Percentiles rank a stretch among this genome's conserved stretches.
phyloP scores from a whole-genome alignment of 2,888 invertebrate genomes.

The Odontocolon sp. region DNA sequence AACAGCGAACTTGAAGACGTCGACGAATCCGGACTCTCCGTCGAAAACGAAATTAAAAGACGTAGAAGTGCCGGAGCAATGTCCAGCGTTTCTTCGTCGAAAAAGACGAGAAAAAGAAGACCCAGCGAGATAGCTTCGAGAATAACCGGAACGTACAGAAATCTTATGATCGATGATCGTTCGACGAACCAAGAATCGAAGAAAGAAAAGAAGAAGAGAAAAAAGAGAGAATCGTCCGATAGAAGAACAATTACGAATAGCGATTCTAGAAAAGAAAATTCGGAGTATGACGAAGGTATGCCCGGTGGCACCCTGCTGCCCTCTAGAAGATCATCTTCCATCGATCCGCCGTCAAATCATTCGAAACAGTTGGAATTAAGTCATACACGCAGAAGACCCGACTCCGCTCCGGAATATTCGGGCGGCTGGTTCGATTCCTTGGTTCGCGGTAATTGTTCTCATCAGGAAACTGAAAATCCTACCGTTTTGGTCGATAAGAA shows the following conservation, averaged over 20 bases:
- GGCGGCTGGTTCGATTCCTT: slow-evolving; percentile 57
- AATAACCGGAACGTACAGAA: slow-evolving; percentile 83
- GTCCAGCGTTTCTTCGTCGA: slow-evolving; percentile 61
- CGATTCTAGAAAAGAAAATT: slow-evolving; percentile 51
- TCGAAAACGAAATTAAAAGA: slow-evolving; percentile 64
- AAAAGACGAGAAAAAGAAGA: slow-evolving; percentile 84
- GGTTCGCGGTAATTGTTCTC: background rate
- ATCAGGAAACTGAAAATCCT: too few species aligned
- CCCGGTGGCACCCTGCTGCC: slow-evolving; percentile 60
- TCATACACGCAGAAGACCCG: slow-evolving; percentile 63
- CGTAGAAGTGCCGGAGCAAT: slow-evolving; percentile 60
- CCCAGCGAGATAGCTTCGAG: slow-evolving; percentile 86
- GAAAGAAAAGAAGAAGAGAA: slow-evolving; percentile 81
- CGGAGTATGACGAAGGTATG: slow-evolving; percentile 57
- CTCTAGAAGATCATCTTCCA: slow-evolving; percentile 71
- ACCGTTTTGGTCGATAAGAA: slow-evolving; percentile 4
- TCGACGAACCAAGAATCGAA: slow-evolving; percentile 74
- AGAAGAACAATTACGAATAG: slow-evolving; percentile 55
- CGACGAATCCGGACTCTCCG: slow-evolving; percentile 72
- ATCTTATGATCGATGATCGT: slow-evolving; percentile 83
- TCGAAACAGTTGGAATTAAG: slow-evolving; percentile 45
- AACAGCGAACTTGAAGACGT: slow-evolving; percentile 76
- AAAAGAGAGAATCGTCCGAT: slow-evolving; percentile 77
- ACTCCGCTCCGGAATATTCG: slow-evolving; percentile 69
- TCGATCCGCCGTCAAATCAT: slow-evolving; percentile 64